A percentile compares a stretch with the other conserved stretches of the same genome.
These are phyloP conservation scores for Cydia fagiglandana DNA, from an alignment of 1,140 invertebrate genomes.

Conservation along the genomic window DNA sequence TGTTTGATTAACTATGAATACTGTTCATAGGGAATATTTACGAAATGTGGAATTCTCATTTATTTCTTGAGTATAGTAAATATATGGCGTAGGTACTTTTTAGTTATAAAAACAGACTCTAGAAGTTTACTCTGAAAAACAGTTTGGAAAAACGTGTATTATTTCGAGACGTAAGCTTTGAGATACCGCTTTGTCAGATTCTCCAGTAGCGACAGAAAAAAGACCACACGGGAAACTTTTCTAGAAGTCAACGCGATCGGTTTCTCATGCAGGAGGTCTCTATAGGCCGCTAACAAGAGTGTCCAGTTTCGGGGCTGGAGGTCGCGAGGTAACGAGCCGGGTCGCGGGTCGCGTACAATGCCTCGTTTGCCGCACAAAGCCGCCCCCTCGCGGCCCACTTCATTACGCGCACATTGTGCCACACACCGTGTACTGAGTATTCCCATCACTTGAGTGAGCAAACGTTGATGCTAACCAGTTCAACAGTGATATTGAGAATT, in stretches of 20 bases:
- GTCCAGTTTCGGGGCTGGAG: constrained; percentile 45
- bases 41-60: too few relatives aligned
- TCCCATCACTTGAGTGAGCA: neutral
- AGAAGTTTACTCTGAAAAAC: too few relatives aligned
- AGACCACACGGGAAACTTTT: neutral
- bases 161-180: too few relatives aligned
- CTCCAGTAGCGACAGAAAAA: neutral
- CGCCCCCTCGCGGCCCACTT: constrained; percentile 73
- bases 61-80: too few relatives aligned
- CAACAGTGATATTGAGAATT: neutral
- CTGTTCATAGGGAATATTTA: too few relatives aligned
- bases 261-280: neutral
- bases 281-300: constrained; percentile 39
- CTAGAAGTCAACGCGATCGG: neutral
- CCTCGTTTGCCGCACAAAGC: constrained; percentile 71
- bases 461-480: neutral
- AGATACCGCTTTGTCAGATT: neutral
- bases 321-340: constrained; percentile 55
- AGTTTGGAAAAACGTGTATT: too few relatives aligned
- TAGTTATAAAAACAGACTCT: too few relatives aligned
- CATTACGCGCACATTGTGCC: constrained; percentile 75
- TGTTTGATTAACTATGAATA: too few relatives aligned
- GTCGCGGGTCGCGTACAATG: constrained; percentile 66
- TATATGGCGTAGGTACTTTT: too few relatives aligned
- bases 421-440: constrained; percentile 40